Base-by-base conservation (phyloP, 2,797 vertebrate genomes). In the Benthosema pterotum region DNA sequence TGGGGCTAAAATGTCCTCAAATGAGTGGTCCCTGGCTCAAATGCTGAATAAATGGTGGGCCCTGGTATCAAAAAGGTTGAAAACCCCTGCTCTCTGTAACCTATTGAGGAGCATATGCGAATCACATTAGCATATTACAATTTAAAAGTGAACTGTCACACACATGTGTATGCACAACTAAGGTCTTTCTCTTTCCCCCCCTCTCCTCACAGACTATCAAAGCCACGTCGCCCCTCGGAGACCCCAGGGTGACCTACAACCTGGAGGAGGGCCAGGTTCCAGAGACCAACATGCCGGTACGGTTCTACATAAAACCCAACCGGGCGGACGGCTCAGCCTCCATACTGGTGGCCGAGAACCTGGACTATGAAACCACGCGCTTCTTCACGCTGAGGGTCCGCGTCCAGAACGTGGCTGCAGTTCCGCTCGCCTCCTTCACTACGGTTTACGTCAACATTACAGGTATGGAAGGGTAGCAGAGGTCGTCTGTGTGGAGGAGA, bases 191-290 rank as follows among this genome's bases (percentile, higher is more conserved):
- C 18, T 42, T 17, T 52, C 8, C 56, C 49, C 8, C 56, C 49
- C 18, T 42, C 3, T 28, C 12, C 32, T 48, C 57, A 51, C 84
- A 97, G 95, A 95, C 93, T n/a, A 78, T 96, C 72, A 95, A 94
- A 87, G 95, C 95, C 3, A 94, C 91, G 1, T 95, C 95, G 11
- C 91, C 92, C 1, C 92, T 95, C 15, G 94, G 91, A 11, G 95
- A 96, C 81, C 93, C 95, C 25, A 88, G 94, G 52, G 94, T 97
- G 67, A 96, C 93, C 0, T 97, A 96, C 70, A 94, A 93, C 76
- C 89, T 97, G 80, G 95, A 96, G 76, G 95, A 96, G 72, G 95
- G 95, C 42, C 94, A 94, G 78, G 91, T 96, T 38, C 93, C 95
- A 3, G 95, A 95, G 87, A 94, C 95, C 62, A 96, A 96, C 91